Conservation (phyloP, 2,888 invertebrate genomes). For the Aquatica leii region DNA sequence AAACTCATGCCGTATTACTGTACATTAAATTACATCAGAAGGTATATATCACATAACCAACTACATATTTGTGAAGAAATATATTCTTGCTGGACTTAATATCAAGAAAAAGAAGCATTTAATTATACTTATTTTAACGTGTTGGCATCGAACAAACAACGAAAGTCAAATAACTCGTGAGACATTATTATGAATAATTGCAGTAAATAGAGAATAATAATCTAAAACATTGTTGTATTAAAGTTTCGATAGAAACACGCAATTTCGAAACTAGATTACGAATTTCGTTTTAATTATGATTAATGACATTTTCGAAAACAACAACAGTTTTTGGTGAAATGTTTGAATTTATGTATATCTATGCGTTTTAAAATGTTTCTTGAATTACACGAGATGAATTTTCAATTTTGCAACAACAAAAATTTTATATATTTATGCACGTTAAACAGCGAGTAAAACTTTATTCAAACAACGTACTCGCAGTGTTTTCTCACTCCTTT, state of each 20-base stretch:
- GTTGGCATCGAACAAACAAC: too few relatives aligned
- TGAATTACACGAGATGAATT: slow-evolving; percentile 10
- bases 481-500: not conserved
- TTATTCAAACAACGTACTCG: slow-evolving; percentile 11
- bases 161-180: too few relatives aligned
- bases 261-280: slow-evolving; percentile 5
- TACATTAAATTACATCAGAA: not conserved
- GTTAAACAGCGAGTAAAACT: slow-evolving; percentile 4
- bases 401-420: slow-evolving; percentile 6
- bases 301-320: slow-evolving; percentile 4
- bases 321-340: slow-evolving; percentile 8
- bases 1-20: not conserved
- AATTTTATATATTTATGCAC: slow-evolving; percentile 3
- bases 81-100: not conserved
- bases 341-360: not conserved
- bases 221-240: too few relatives aligned
- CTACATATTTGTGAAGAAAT: too few relatives aligned
- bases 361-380: not conserved
- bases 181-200: too few relatives aligned
- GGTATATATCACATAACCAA: too few relatives aligned
- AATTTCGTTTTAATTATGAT: slow-evolving; percentile 12
- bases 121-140: too few relatives aligned
- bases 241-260: not conserved
- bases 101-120: not conserved
- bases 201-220: too few relatives aligned